Conservation (phyloP, 2,888 invertebrate species). For the Nymphalis c-album region DNA sequence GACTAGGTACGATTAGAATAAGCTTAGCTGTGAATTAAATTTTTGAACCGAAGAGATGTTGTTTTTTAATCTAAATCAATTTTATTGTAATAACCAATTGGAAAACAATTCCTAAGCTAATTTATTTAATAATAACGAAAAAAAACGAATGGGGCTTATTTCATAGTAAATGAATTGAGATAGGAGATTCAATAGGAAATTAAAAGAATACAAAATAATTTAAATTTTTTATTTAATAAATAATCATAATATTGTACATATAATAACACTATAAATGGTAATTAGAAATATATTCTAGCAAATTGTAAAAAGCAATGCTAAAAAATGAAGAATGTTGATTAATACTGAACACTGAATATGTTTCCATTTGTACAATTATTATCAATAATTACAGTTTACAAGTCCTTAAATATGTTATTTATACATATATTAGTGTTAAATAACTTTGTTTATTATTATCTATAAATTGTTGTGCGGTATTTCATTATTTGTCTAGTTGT, state of each 20-base stretch:
- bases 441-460: too few relatives aligned
- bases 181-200: not conserved
- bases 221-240: not conserved
- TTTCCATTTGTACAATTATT: constrained; percentile 11
- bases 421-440: not conserved
- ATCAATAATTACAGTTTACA: not conserved
- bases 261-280: not conserved
- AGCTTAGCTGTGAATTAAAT: not conserved
- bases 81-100: too few relatives aligned
- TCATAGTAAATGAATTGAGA: not conserved
- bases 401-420: not conserved
- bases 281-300: not conserved
- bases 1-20: constrained; percentile 87
- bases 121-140: too few relatives aligned
- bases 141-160: not conserved
- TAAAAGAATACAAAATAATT: not conserved
- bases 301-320: constrained; percentile 31
- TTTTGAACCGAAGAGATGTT: not conserved
- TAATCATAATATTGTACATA: not conserved
- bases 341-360: constrained; percentile 48
- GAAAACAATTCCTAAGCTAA: too few relatives aligned
- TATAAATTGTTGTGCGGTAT: too few relatives aligned
- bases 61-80: too few relatives aligned
- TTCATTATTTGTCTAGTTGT: too few relatives aligned
- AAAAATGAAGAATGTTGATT: constrained; percentile 45